Percentiles rank a stretch among this genome's conserved stretches.
Conservation (phyloP, 2,888 invertebrate species). For the Cristatella mucedo region DNA sequence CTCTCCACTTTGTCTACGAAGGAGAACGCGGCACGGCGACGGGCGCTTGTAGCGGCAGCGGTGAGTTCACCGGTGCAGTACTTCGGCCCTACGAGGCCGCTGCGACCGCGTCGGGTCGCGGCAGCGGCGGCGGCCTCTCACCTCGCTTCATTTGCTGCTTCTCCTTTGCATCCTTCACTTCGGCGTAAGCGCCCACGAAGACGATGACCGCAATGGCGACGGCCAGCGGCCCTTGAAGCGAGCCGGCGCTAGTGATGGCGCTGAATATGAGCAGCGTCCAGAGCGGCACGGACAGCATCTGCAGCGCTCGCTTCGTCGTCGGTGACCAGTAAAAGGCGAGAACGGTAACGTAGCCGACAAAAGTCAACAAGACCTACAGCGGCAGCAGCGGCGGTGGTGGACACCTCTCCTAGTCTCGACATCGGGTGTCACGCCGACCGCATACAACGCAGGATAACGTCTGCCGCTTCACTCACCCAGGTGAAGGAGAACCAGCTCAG, state of each 20-base stretch:
- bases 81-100: no score
- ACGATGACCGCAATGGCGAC: slow-evolving; percentile 51
- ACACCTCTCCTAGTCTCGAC: no score
- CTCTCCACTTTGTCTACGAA: no score
- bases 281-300: slow-evolving; percentile 46
- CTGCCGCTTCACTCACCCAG: slow-evolving; percentile 30
- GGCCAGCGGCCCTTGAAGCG: slow-evolving; percentile 60
- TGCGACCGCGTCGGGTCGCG: neutral
- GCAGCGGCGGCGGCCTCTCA: neutral
- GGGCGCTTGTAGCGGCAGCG: no score
- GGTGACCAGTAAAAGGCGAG: slow-evolving; percentile 62
- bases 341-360: slow-evolving; percentile 53
- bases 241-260: slow-evolving; percentile 56
- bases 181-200: slow-evolving; percentile 46
- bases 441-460: no score
- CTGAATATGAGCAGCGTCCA: slow-evolving; percentile 64
- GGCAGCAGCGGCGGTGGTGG: no score
- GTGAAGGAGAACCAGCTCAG: slow-evolving; percentile 30
- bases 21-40: no score
- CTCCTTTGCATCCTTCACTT: no score
- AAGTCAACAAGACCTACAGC: no score
- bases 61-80: no score
- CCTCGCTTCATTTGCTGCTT: no score
- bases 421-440: no score
- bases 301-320: slow-evolving; percentile 47